Conservation (phyloP, 2,888 invertebrate species). For the Gerosis bhagava region DNA sequence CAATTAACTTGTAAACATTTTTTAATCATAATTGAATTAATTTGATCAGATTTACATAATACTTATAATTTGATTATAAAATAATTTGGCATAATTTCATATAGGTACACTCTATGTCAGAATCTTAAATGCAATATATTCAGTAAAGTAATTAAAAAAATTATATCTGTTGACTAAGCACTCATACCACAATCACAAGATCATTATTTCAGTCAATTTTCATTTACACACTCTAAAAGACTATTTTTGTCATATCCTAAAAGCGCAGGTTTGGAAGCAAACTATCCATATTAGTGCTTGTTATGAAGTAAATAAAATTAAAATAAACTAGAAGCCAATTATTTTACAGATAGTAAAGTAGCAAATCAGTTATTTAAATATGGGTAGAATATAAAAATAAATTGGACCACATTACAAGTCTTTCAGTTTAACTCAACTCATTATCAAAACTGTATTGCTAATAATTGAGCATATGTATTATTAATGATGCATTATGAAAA, state of each 20-base stretch:
- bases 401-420: slow-evolving; percentile 75
- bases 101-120: slow-evolving; percentile 61
- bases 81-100: slow-evolving; percentile 73
- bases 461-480: slow-evolving; percentile 22
- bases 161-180: slow-evolving; percentile 61
- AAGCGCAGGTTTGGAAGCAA: slow-evolving; percentile 72
- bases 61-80: slow-evolving; percentile 62
- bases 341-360: slow-evolving; percentile 40
- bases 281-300: slow-evolving; percentile 68
- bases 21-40: too few relatives aligned
- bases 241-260: slow-evolving; percentile 54
- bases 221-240: slow-evolving; percentile 61
- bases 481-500: slow-evolving; percentile 4
- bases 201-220: slow-evolving; percentile 71
- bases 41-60: slow-evolving; percentile 47
- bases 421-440: slow-evolving; percentile 59
- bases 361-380: slow-evolving; percentile 39
- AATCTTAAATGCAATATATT: slow-evolving; percentile 72
- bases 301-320: slow-evolving; percentile 49
- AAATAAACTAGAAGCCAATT: slow-evolving; percentile 62
- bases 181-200: slow-evolving; percentile 75
- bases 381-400: slow-evolving; percentile 51
- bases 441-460: slow-evolving; percentile 11
- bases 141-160: slow-evolving; percentile 64
- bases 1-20: slow-evolving; percentile 26